Conservation (phyloP, 2,888 invertebrate species). For the Macropis europaea region DNA sequence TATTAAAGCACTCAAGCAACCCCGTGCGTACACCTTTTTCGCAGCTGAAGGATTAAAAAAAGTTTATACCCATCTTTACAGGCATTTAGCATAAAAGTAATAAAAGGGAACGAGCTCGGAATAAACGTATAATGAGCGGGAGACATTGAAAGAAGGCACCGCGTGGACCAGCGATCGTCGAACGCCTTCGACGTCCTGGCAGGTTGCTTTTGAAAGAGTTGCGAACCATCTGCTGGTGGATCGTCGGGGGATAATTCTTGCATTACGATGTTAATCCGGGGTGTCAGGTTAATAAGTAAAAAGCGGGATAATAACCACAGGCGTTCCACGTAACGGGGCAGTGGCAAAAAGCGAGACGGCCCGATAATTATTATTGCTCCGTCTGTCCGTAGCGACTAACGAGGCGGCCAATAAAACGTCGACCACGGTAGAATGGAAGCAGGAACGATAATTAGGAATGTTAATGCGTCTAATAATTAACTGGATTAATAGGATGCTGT, state of each 20-base stretch:
- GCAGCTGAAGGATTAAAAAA: too few species aligned
- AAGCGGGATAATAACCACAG: constrained; percentile 44
- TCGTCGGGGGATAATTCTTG: constrained; percentile 1
- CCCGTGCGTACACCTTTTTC: too few species aligned
- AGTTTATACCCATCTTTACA: too few species aligned
- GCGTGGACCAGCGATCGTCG: neutral
- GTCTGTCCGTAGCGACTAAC: constrained; percentile 48
- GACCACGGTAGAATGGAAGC: constrained; percentile 42
- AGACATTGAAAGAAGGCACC: too few species aligned
- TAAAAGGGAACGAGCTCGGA: too few species aligned
- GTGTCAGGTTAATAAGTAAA: constrained; percentile 45
- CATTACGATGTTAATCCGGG: constrained; percentile 18
- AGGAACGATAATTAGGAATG: constrained; percentile 60
- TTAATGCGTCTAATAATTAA: constrained; percentile 61
- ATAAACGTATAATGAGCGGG: too few species aligned
- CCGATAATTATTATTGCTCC: constrained; percentile 58
- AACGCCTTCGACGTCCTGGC: neutral
- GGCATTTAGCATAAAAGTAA: too few species aligned
- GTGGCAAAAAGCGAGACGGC: constrained; percentile 48
- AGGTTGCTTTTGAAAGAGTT: neutral
- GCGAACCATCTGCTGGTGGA: neutral
- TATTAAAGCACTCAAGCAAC: too few species aligned
- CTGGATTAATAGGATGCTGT: constrained; percentile 52
- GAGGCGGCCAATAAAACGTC: constrained; percentile 56
- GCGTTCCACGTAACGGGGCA: constrained; percentile 35